These are phyloP conservation scores for Varanus komodoensis DNA, from an alignment of 2,113 vertebrate species.

Conservation along the genomic window DNA sequence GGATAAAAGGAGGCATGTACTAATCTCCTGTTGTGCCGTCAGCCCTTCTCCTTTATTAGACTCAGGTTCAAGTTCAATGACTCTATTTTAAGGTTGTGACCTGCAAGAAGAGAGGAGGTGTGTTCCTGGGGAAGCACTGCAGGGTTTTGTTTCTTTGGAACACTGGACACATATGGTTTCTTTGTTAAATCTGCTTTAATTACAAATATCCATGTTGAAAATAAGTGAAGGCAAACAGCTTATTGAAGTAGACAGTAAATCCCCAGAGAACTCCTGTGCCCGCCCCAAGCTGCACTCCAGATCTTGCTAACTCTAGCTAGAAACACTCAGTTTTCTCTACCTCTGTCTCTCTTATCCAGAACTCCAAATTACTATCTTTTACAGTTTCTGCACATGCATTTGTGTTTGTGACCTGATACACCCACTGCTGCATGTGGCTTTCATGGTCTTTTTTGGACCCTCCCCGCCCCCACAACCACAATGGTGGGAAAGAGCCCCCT, in stretches of 20 bases:
- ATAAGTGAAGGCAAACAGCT: neutral
- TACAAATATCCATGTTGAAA: neutral
- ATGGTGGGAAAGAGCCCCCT: no score
- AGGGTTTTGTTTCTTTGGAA: neutral
- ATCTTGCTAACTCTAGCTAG: neutral
- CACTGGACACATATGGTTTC: neutral
- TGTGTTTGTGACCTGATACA: neutral
- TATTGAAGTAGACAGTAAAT: neutral
- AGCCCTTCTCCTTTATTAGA: slow-evolving; percentile 37
- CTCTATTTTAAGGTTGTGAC: neutral
- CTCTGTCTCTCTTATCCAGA: neutral
- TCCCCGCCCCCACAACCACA: no score
- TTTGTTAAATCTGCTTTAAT: neutral
- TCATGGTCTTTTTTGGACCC: no score
- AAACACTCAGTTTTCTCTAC: neutral
- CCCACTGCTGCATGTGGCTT: neutral
- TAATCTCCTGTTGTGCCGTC: slow-evolving; percentile 34
- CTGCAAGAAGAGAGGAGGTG: slow-evolving; percentile 3
- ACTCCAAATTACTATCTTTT: neutral
- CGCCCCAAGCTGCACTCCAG: neutral
- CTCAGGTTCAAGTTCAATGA: slow-evolving; percentile 9
- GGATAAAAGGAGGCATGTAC: slow-evolving; percentile 29
- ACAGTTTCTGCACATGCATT: neutral
- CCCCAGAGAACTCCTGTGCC: neutral
- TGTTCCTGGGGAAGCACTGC: neutral